A percentile compares a stretch with the other conserved stretches of the same genome.
Conservation (phyloP, 2,797 vertebrate species). For the Otolemur crassicaudatus region DNA sequence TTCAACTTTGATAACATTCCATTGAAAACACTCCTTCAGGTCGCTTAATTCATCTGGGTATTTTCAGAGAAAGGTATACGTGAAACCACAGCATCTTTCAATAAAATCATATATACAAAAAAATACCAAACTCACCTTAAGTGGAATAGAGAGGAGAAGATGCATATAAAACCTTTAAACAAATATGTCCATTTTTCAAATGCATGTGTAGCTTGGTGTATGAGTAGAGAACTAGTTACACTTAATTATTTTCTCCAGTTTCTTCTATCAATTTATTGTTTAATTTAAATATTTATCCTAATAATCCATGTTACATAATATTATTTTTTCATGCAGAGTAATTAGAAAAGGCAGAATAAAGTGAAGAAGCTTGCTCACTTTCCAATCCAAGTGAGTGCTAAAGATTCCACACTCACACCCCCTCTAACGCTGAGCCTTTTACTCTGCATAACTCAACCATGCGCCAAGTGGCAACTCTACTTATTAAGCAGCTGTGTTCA, state of each 20-base stretch:
- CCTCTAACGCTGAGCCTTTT: neutral
- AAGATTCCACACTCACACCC: neutral
- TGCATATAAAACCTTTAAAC: neutral
- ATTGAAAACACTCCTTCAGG: neutral
- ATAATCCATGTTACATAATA: neutral
- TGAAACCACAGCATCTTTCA: neutral
- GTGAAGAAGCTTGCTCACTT: neutral
- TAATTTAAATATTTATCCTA: neutral
- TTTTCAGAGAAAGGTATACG: neutral
- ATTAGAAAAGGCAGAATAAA: constrained; percentile 2
- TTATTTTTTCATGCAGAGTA: neutral
- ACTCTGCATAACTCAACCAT: neutral
- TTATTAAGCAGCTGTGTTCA: neutral
- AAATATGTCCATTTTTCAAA: neutral
- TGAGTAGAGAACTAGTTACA: neutral
- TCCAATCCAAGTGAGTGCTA: neutral
- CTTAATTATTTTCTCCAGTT: neutral
- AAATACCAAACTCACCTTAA: neutral
- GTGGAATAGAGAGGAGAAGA: neutral
- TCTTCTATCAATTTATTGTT: neutral
- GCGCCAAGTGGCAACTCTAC: neutral
- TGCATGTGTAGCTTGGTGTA: neutral
- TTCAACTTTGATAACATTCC: constrained; percentile 27
- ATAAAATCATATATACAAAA: neutral
- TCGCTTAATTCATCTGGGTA: neutral